Evolutionary conservation across 2,113 vertebrate species (phyloP).

Genomic region (Xiphias gladius): DNA sequence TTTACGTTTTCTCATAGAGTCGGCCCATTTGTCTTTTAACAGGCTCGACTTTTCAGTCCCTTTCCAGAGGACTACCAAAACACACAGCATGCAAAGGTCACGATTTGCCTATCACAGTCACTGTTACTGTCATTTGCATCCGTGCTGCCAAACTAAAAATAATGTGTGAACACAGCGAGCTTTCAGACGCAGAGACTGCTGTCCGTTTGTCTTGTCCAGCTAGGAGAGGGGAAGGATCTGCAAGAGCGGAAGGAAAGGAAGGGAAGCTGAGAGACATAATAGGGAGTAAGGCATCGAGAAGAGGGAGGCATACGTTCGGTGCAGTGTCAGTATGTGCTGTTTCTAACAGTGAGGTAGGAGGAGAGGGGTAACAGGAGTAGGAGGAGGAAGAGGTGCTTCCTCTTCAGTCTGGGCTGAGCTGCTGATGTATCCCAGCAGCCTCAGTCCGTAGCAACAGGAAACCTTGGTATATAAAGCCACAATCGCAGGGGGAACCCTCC

Average conservation of each 20-base stretch:
- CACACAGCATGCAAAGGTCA: constrained; percentile 46
- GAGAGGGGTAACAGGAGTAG: constrained; percentile 59
- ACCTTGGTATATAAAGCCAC: constrained; percentile 72
- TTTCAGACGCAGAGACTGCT: constrained; percentile 33
- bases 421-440: constrained; percentile 76
- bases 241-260: constrained; percentile 22
- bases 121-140: constrained; percentile 76
- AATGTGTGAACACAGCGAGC: constrained; percentile 47
- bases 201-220: constrained; percentile 27
- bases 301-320: constrained; percentile 50
- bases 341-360: constrained; percentile 65
- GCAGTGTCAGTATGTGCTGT: constrained; percentile 58
- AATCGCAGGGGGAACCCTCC: constrained; percentile 64
- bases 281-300: constrained; percentile 57
- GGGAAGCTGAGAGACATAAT: constrained; percentile 49
- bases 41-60: background rate
- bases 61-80: background rate
- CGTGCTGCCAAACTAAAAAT: constrained; percentile 55
- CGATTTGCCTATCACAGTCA: constrained; percentile 71
- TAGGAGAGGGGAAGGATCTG: constrained; percentile 41
- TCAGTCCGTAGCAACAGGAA: constrained; percentile 59
- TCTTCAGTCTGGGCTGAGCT: constrained; percentile 70
- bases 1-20: background rate
- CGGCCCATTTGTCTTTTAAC: background rate
- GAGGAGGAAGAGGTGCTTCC: constrained; percentile 78